Base-by-base conservation (phyloP, 1,140 invertebrate genomes). In the Littorina saxatilis region DNA sequence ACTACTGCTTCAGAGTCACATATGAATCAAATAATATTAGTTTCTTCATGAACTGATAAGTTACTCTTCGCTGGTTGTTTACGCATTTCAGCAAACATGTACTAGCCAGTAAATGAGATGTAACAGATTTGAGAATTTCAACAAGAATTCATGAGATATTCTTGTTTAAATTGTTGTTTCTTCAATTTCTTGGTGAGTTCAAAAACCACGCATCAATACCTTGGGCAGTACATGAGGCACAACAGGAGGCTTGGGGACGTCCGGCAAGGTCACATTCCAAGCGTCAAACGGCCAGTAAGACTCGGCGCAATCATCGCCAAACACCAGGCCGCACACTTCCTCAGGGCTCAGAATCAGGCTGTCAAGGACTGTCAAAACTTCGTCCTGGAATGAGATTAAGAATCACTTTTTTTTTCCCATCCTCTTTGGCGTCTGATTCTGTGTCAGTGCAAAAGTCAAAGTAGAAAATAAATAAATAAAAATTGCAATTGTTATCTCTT, bases 231-330 rank as follows among this genome's bases (percentile, higher is more conserved):
- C 50, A 29, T 61, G 80, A 13, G 80, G 80, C 9, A 50, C n/a
- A 81, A 88, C 81, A 23, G 89, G 88, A 11, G 90, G 90, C 85
- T 91, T 91, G 7, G 87, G 86, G n/a, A 63, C 83, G n/a, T 85
- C 35, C 4, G 90, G 87, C 29, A 90, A 72, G 2, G 88, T 85
- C 0, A 91, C 84, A 39, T 90, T 91, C 89, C 89, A 90, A 74
- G 85, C 82, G 20, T 77, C 52, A 1, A 81, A 70, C 0, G 89
- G 89, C 70, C 89, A 82, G 61, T 88, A 87, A 13, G 86, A 83
- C 0, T 63, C 61, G 13, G 83, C 87, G 80, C 90, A 91, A 9
- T 83, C 73, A 0, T 66, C 35, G 2, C 87, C 87, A 13, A 90
- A 52, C 0, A 87, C 15, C 32, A 86, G 35, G 15, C 87, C 87